Evolutionary conservation across 2,113 vertebrate species (phyloP), one percentile per base, ranked within the genome.

Genomic region (Dromiciops gliroides): DNA sequence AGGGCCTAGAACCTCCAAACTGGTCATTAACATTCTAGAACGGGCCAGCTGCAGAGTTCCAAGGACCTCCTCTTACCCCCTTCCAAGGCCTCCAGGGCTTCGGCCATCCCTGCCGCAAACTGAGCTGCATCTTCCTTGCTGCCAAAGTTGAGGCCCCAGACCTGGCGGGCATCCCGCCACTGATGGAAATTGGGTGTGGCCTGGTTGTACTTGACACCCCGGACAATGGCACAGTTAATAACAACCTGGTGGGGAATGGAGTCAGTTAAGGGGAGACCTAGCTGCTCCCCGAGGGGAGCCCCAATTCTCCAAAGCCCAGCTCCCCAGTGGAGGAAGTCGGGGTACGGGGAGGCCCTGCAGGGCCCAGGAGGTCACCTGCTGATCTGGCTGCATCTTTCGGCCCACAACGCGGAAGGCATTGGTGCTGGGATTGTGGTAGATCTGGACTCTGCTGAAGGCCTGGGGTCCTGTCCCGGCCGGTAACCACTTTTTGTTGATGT

Each of bases 141-240:
- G 95, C 99, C 98, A 1, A 99, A 99, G 98, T 99, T 99, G 95
- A 99, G 99, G 26, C 99, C 99, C 99, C 99, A 99, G 89, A 99
- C 99, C 97, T 99, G 99, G 12, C 99, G 99, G 31, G 99, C 98
- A 0, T 99, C 99, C 0, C 99, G 98, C 99, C 99, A 99, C 98
- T 99, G 99, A 96, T 99, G 99, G 96, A 99, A 99, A 95, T 98
- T 99, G 90, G 99, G 98, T 0, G 99, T 99, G 94, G 99, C 99
- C 97, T 99, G 99, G 97, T 99, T 99, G 95, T 99, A 99, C 97
- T 99, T 99, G 95, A 99, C 98, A 44, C 99, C 99, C 96, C 98
- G 99, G 56, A 98, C 51, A 0, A 99, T 99, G 44, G 99, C 99
- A 97, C 99, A 99, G 98, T 99, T 99, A 95, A 99, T 99, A 91